Evolutionary conservation across 2,888 invertebrate species (phyloP).

Genomic region (Diploptera punctata): DNA sequence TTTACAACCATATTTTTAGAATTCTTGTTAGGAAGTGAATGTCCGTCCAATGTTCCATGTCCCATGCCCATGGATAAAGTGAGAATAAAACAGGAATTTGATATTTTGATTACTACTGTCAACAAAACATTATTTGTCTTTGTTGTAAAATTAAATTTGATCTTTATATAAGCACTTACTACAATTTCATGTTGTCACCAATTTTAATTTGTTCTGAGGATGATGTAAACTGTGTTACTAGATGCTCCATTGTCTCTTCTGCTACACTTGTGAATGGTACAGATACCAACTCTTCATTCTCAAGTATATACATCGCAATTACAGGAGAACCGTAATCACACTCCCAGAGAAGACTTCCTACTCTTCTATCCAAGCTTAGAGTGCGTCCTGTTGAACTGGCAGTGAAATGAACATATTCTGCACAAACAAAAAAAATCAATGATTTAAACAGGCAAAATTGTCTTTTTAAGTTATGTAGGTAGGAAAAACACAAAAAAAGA

Average conservation of each 20-base stretch:
- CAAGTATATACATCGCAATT: slow-evolving; percentile 84
- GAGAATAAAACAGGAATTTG: too few species aligned
- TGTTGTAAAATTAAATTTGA: too few species aligned
- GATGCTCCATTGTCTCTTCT: slow-evolving; percentile 78
- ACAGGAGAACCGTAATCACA: slow-evolving; percentile 88
- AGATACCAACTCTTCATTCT: slow-evolving; percentile 77
- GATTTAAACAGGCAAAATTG: too few species aligned
- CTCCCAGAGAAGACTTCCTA: slow-evolving; percentile 88
- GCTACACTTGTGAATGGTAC: slow-evolving; percentile 91
- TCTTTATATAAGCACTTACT: slow-evolving; percentile 60
- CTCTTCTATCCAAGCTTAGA: slow-evolving; percentile 81
- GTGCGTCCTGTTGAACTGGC: slow-evolving; percentile 88
- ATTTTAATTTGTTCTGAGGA: slow-evolving; percentile 21
- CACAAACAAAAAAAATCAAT: slow-evolving; percentile 44
- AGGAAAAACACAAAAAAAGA: too few species aligned
- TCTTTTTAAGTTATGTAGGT: too few species aligned
- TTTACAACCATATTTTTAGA: too few species aligned
- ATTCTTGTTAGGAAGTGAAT: too few species aligned
- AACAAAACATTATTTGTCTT: too few species aligned
- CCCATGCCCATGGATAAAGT: too few species aligned
- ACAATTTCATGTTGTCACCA: slow-evolving; percentile 59
- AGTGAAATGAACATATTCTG: slow-evolving; percentile 88
- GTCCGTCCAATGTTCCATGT: too few species aligned
- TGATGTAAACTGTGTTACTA: slow-evolving; percentile 52
- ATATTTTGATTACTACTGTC: too few species aligned